Conservation (phyloP, 2,113 vertebrate genomes). For the Ciconia maguari region DNA sequence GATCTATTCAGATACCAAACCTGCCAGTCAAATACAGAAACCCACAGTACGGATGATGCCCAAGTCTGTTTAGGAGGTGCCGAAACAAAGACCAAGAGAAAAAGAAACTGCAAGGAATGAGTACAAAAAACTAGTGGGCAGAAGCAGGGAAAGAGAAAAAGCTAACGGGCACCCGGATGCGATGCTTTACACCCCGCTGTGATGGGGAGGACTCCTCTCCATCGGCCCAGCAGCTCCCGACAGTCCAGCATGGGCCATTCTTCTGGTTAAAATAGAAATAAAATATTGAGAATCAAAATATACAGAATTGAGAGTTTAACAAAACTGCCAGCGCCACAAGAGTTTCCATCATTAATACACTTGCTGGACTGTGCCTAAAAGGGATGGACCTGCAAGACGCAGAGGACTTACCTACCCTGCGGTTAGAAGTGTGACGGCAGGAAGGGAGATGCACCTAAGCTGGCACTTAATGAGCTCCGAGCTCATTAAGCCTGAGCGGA, state of each 20-base stretch:
- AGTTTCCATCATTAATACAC: neutral
- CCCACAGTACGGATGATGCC: neutral
- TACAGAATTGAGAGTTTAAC: neutral
- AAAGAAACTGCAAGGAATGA: neutral
- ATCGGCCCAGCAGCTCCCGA: neutral
- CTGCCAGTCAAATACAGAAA: neutral
- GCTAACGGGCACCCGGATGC: neutral
- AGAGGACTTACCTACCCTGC: fast-evolving
- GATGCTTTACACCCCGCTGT: fast-evolving
- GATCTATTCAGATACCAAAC: neutral
- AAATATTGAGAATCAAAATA: neutral
- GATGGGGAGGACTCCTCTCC: neutral
- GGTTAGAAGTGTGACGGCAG: neutral
- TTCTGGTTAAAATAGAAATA: neutral
- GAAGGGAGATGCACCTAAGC: neutral
- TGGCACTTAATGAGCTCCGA: fast-evolving
- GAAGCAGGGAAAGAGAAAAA: neutral
- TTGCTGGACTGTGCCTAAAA: neutral
- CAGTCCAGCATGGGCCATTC: neutral
- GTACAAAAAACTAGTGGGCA: neutral
- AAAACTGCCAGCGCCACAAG: neutral
- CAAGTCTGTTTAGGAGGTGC: neutral
- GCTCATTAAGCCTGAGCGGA: neutral
- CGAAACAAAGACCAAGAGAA: neutral
- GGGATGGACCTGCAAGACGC: neutral